Evolutionary conservation across 1,140 invertebrate species (phyloP).

Genomic region (Chironomus tepperi): DNA sequence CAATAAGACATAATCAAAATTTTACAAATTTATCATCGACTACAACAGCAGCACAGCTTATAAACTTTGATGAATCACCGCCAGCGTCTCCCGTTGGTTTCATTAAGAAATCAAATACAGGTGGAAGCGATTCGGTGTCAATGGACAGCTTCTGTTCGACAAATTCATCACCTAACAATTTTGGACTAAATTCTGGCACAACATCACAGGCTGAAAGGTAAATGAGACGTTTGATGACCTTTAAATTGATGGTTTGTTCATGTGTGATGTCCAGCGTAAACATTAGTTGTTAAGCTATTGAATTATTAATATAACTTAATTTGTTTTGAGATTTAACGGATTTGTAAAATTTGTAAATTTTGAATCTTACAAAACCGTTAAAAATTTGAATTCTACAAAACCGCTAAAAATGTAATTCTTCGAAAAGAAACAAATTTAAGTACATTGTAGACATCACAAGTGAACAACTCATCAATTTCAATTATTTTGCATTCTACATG

Average conservation of each 20-base stretch:
- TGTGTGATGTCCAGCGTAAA: too few relatives aligned
- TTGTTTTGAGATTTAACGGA: too few relatives aligned
- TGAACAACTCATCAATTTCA: too few relatives aligned
- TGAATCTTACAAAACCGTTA: too few relatives aligned
- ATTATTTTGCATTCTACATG: too few relatives aligned
- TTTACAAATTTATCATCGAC: conserved; percentile 26
- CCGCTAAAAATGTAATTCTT: too few relatives aligned
- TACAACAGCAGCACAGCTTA: conserved; percentile 34
- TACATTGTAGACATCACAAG: too few relatives aligned
- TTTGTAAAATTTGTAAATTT: too few relatives aligned
- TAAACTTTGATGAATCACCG: conserved; percentile 40
- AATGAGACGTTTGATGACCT: conserved; percentile 51
- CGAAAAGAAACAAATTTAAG: too few relatives aligned
- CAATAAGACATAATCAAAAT: conserved; percentile 40
- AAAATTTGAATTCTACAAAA: too few relatives aligned
- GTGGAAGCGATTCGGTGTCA: conserved; percentile 25
- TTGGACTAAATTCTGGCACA: conserved; percentile 23
- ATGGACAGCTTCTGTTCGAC: conserved; percentile 28
- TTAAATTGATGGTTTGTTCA: conserved; percentile 63
- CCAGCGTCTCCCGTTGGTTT: conserved; percentile 26
- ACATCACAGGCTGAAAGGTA: conserved; percentile 25
- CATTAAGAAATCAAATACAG: conserved; percentile 15
- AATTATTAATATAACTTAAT: too few relatives aligned
- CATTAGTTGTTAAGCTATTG: too few relatives aligned
- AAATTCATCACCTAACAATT: conserved; percentile 25